Evolutionary conservation across 2,797 vertebrate species (phyloP), one percentile per base, ranked within the genome.

Genomic region (Fistularia commersonii): DNA sequence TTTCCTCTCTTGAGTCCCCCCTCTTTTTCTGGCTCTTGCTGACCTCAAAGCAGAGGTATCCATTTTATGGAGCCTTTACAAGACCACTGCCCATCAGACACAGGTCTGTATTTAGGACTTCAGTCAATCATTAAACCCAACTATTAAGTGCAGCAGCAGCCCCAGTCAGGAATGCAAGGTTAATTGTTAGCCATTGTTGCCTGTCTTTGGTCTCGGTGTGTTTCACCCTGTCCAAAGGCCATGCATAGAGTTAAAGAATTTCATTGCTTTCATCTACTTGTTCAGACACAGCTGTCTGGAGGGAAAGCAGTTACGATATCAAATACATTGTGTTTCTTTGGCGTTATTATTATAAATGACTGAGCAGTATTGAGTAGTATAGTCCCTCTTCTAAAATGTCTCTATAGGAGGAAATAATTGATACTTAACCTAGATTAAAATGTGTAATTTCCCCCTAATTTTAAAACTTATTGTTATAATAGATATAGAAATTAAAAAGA

Each of bases 41-140:
- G 61, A 71, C 74, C 67, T 58, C 59, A 64, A 79, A 83, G 66
- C 66, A 82, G 61, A 79, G 72, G 59, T 46, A 45, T 61, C 69
- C 51, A 48, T 86, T 88, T 89, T 83, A 84, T 78, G 81, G 79
- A 55, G 57, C 63, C 66, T 72, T 66, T 74, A 54, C 75, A 69
- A 54, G 67, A 76, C 55, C 54, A 1, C 69, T 66, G 8, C 65
- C 79, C 72, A 53, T 74, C 54, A 56, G 65, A 70, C 15, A 12
- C 62, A 45, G 61, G 53, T 43, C 71, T 74, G 64, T 66, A 45
- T 76, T 66, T 32, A 57, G 65, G 69, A 71, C 81, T 82, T 83
- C 80, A 74, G 84, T 85, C 77, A 85, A 88, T 87, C 77, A 88
- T 88, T 88, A 87, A 82, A 80, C 77, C 77, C 45, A 47, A 76